Conservation (phyloP, 2,888 invertebrate genomes). For the Steinernema scapterisci region DNA sequence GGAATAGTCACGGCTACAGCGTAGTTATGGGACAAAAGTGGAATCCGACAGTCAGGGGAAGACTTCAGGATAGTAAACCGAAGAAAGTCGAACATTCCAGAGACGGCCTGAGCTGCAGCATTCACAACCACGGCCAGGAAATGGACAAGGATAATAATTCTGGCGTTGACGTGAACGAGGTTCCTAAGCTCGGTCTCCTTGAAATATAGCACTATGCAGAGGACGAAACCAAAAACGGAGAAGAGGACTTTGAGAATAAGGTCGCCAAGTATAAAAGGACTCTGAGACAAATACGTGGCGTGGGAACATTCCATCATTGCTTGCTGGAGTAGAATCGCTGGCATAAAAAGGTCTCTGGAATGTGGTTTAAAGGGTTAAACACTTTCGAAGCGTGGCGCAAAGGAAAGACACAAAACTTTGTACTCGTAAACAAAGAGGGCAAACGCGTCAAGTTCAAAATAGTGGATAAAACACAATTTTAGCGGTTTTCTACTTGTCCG, state of each 20-base stretch:
- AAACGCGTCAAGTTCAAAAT: too few species aligned
- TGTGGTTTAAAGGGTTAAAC: too few species aligned
- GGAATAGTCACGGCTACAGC: neutral
- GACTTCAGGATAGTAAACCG: neutral
- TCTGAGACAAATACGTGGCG: neutral
- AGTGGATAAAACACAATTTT: too few species aligned
- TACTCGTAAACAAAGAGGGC: neutral
- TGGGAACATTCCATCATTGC: neutral
- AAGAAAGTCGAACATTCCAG: neutral
- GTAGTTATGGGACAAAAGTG: conserved; percentile 9
- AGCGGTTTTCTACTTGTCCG: too few species aligned
- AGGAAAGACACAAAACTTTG: too few species aligned
- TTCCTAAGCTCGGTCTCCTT: neutral
- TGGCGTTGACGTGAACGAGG: neutral
- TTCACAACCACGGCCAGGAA: neutral
- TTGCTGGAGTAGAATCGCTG: too few species aligned
- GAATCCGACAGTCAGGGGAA: neutral
- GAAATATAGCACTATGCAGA: neutral
- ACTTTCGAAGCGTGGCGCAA: too few species aligned
- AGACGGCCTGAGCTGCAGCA: neutral
- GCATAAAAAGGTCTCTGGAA: too few species aligned
- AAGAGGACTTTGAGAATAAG: neutral
- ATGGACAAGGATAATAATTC: neutral
- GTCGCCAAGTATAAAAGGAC: neutral
- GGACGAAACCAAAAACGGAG: neutral